Conservation (phyloP, 2,888 invertebrate species). For the Tuberolachnus salignus region DNA sequence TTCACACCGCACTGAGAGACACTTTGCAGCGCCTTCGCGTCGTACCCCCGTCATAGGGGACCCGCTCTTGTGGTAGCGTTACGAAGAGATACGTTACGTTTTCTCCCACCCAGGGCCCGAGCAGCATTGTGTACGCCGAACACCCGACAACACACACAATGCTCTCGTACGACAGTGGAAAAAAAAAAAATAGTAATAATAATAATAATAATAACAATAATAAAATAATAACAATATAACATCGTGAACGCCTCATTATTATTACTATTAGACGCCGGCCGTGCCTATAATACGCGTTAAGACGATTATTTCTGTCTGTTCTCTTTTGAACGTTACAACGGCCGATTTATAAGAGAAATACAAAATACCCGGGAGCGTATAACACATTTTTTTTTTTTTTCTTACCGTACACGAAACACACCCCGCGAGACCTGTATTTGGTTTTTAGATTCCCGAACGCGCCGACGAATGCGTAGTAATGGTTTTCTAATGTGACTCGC, state of each 20-base stretch:
- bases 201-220: background rate
- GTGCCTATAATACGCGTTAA: too few relatives aligned
- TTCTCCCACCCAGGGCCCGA: background rate
- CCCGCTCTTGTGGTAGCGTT: too few relatives aligned
- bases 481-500: too few relatives aligned
- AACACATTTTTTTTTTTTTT: background rate
- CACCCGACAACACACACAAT: constrained; percentile 23
- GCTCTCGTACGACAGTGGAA: background rate
- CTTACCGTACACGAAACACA: background rate
- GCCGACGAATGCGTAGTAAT: background rate
- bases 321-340: background rate
- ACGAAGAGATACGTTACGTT: background rate
- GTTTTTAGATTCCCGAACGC: too few relatives aligned
- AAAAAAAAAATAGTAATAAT: too few relatives aligned
- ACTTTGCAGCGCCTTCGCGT: too few relatives aligned
- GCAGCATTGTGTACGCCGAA: constrained; percentile 11
- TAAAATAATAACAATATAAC: background rate
- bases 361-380: background rate
- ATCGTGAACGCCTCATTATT: background rate
- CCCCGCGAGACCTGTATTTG: background rate
- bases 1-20: too few relatives aligned
- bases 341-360: background rate
- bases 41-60: too few relatives aligned
- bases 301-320: constrained; percentile 3
- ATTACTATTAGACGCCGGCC: constrained; percentile 27